Evolutionary conservation across 2,113 vertebrate species (phyloP).

Genomic region (Rousettus leschenaultii): DNA sequence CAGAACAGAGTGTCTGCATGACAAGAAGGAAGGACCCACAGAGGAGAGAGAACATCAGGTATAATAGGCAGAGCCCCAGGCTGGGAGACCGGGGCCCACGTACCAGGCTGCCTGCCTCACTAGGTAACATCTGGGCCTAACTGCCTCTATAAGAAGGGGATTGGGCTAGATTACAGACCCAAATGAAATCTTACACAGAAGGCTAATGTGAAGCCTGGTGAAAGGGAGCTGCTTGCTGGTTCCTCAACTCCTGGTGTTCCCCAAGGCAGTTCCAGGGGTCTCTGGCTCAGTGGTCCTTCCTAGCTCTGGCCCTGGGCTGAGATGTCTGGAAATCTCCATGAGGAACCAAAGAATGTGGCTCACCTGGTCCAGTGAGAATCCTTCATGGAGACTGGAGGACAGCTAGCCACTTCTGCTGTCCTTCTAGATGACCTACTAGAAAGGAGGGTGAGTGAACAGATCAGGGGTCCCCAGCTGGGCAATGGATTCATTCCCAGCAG

Average conservation of each 20-base stretch:
- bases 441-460: background rate
- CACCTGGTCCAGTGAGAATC: background rate
- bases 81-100: background rate
- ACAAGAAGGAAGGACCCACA: background rate
- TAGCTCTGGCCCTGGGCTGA: background rate
- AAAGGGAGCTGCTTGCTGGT: background rate
- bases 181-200: background rate
- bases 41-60: background rate
- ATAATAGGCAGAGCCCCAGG: background rate
- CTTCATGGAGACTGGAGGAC: background rate
- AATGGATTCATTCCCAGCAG: background rate
- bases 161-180: background rate
- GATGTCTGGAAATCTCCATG: background rate
- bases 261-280: background rate
- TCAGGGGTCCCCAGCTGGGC: background rate
- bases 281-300: background rate
- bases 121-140: background rate
- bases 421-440: background rate
- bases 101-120: background rate
- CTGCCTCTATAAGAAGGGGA: accelerated
- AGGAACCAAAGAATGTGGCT: background rate
- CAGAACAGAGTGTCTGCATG: background rate
- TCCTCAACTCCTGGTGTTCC: background rate
- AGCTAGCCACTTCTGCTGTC: background rate
- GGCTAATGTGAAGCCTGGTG: background rate